These are phyloP conservation scores for Tragulus kanchil DNA, from an alignment of 2,113 vertebrate genomes.

Conservation along the genomic window DNA sequence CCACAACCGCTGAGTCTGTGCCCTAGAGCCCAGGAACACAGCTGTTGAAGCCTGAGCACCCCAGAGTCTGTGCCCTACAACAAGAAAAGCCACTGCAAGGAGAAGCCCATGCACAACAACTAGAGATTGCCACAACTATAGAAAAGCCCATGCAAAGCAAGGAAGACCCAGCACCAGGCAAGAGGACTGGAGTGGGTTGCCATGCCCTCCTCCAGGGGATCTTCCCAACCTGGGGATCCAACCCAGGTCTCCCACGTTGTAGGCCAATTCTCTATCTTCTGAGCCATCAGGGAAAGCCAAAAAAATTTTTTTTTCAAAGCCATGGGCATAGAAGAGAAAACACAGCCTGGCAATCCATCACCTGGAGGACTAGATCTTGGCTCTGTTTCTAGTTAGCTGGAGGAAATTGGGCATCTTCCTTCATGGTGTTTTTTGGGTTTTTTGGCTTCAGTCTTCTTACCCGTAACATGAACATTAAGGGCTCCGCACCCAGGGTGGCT, in stretches of 20 bases:
- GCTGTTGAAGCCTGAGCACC: background rate
- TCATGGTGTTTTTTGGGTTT: background rate
- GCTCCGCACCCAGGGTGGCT: background rate
- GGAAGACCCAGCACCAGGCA: background rate
- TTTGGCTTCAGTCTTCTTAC: background rate
- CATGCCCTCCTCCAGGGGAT: too few species aligned
- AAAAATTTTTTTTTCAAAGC: background rate
- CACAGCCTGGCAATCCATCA: background rate
- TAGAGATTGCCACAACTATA: background rate
- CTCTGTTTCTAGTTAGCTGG: background rate
- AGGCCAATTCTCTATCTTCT: too few species aligned
- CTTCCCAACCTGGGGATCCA: too few species aligned
- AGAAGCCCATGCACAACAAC: accelerated
- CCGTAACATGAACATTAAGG: background rate
- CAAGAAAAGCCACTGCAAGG: background rate
- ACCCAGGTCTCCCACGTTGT: too few species aligned
- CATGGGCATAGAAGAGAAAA: background rate
- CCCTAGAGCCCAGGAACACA: background rate
- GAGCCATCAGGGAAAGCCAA: background rate
- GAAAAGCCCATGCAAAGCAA: background rate
- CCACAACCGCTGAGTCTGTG: background rate
- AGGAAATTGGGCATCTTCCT: background rate
- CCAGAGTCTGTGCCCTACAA: background rate
- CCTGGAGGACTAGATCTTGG: background rate
- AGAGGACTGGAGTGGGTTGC: background rate